A percentile compares a stretch with the other conserved stretches of the same genome.
Evolutionary conservation across 2,888 invertebrate genomes (phyloP).

Genomic region (Patella caerulea): DNA sequence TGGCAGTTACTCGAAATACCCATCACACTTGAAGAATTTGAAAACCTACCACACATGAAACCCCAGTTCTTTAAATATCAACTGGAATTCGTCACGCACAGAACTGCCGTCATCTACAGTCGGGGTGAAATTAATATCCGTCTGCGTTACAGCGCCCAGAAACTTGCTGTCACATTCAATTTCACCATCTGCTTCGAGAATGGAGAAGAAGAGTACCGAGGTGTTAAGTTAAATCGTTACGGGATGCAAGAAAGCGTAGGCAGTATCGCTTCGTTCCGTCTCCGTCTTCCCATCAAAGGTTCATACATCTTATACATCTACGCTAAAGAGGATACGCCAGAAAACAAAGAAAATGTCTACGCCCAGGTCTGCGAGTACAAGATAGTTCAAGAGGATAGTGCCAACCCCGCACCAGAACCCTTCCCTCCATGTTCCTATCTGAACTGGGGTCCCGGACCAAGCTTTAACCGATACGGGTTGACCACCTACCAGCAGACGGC

Average conservation of each 20-base stretch:
- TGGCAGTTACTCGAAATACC: slow-evolving; percentile 70
- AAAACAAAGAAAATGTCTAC: slow-evolving; percentile 69
- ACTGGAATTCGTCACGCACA: slow-evolving; percentile 70
- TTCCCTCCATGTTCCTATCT: slow-evolving; percentile 71
- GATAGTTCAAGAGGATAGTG: slow-evolving; percentile 62
- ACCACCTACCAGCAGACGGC: slow-evolving; percentile 67
- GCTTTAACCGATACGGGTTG: slow-evolving; percentile 66
- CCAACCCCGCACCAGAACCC: slow-evolving; percentile 55
- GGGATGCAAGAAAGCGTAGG: slow-evolving; percentile 71
- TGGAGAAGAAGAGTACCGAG: slow-evolving; percentile 64
- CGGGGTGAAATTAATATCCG: slow-evolving; percentile 67
- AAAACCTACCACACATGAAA: slow-evolving; percentile 72
- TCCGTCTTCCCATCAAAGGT: slow-evolving; percentile 67
- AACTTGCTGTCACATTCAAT: slow-evolving; percentile 69
- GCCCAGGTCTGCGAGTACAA: slow-evolving; percentile 72
- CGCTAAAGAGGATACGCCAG: slow-evolving; percentile 69
- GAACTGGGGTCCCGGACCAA: slow-evolving; percentile 70
- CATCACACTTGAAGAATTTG: slow-evolving; percentile 68
- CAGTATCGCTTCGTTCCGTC: slow-evolving; percentile 69
- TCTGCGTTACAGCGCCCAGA: slow-evolving; percentile 66
- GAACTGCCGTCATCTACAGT: slow-evolving; percentile 69
- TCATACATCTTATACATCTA: slow-evolving; percentile 71
- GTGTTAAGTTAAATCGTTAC: slow-evolving; percentile 64
- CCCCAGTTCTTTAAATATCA: slow-evolving; percentile 71
- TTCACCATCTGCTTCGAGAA: slow-evolving; percentile 69